A percentile compares a stretch with the other conserved stretches of the same genome.
These are phyloP conservation scores for Kryptopterus vitreolus DNA, from an alignment of 2,797 vertebrate species.

Conservation along the genomic window DNA sequence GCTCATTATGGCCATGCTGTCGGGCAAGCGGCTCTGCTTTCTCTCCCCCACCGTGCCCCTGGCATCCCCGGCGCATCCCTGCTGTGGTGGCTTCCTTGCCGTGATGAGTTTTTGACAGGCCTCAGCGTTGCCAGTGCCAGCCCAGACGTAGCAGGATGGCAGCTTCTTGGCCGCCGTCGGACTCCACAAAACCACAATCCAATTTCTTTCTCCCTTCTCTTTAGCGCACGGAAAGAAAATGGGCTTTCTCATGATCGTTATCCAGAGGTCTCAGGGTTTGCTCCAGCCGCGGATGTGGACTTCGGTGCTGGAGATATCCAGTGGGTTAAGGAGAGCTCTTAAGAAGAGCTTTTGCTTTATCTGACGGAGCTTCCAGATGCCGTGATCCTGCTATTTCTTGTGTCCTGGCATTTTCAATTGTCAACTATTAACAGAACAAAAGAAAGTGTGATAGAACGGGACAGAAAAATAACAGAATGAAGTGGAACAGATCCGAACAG, in stretches of 20 bases:
- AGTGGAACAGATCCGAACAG: too few relatives aligned
- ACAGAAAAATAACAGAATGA: too few relatives aligned
- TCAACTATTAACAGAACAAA: not conserved
- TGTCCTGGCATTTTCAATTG: not conserved
- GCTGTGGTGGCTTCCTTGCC: slow-evolving; percentile 78
- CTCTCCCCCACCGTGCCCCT: slow-evolving; percentile 74
- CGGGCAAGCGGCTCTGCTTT: slow-evolving; percentile 73
- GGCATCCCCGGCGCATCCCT: slow-evolving; percentile 74
- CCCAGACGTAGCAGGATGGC: slow-evolving; percentile 77
- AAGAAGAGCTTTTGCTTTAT: slow-evolving; percentile 57
- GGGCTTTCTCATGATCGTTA: slow-evolving; percentile 71
- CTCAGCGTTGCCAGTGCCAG: slow-evolving; percentile 76
- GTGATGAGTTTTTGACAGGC: slow-evolving; percentile 83
- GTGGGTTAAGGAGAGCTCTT: slow-evolving; percentile 45
- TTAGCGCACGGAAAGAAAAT: slow-evolving; percentile 51
- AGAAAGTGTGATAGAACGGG: too few relatives aligned
- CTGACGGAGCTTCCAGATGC: slow-evolving; percentile 57
- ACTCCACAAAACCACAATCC: slow-evolving; percentile 68
- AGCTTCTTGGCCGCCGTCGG: slow-evolving; percentile 77
- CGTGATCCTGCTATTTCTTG: slow-evolving; percentile 2
- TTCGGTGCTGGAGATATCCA: slow-evolving; percentile 57
- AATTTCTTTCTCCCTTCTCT: slow-evolving; percentile 55
- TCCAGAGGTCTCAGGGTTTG: slow-evolving; percentile 71
- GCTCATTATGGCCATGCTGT: slow-evolving; percentile 75
- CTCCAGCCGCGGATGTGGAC: slow-evolving; percentile 67